Evolutionary conservation across 1,140 invertebrate genomes (phyloP).

Genomic region (Phymorhynchus buccinoides): DNA sequence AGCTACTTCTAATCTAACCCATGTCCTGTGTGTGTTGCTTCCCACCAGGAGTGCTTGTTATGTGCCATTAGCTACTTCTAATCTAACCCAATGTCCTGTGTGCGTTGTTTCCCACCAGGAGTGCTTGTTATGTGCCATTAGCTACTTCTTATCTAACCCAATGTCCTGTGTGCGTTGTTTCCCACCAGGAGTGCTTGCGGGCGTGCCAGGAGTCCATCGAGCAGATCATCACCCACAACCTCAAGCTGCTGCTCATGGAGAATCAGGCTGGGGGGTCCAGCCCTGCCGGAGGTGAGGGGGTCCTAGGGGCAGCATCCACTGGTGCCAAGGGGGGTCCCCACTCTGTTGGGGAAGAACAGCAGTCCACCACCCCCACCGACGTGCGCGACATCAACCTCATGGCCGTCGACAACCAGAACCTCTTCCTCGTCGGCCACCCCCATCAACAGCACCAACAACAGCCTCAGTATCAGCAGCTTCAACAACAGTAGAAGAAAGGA

Average conservation of each 20-base stretch:
- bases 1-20: no score
- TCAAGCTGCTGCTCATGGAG: slow-evolving; percentile 66
- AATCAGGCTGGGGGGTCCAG: slow-evolving; percentile 41
- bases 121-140: no score
- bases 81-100: no score
- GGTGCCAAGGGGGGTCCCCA: no score
- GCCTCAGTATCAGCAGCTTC: no score
- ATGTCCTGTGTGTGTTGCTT: no score
- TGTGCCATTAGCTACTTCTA: no score
- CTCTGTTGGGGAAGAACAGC: slow-evolving; percentile 75
- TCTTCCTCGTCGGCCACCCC: neutral
- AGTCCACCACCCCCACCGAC: slow-evolving; percentile 86
- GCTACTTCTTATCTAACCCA: no score
- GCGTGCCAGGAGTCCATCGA: slow-evolving; percentile 84
- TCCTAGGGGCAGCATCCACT: no score
- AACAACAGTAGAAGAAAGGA: neutral
- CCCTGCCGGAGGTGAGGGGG: slow-evolving; percentile 30
- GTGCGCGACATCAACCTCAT: slow-evolving; percentile 74
- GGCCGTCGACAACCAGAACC: slow-evolving; percentile 36
- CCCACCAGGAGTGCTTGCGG: slow-evolving; percentile 82
- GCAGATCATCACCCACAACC: slow-evolving; percentile 79
- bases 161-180: neutral
- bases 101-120: no score
- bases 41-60: no score
- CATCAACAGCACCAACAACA: neutral